These are phyloP conservation scores for Cerastis leucographa DNA, from an alignment of 2,888 invertebrate genomes.

Conservation along the genomic window DNA sequence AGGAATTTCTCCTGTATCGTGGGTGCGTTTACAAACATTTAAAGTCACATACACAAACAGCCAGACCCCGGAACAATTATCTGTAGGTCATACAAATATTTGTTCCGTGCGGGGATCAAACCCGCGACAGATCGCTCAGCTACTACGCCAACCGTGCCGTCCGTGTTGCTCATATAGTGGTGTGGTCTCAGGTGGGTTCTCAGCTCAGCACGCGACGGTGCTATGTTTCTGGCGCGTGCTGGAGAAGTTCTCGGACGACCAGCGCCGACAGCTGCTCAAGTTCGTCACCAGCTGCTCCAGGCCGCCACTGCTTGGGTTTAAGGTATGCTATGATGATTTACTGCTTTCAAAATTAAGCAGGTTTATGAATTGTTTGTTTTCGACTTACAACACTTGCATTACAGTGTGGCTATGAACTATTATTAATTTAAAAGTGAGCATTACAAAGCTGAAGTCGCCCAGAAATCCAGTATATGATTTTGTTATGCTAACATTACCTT, in stretches of 20 bases:
- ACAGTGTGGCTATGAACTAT: no score
- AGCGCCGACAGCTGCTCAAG: conserved; percentile 96
- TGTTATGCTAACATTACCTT: not conserved
- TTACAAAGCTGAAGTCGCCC: not conserved
- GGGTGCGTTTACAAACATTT: no score
- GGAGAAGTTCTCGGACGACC: conserved; percentile 94
- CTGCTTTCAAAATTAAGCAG: not conserved
- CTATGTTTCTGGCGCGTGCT: conserved; percentile 97
- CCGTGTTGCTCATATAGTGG: not conserved
- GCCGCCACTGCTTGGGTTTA: conserved; percentile 98
- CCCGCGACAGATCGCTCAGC: no score
- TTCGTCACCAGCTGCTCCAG: conserved; percentile 99
- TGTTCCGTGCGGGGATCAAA: no score
- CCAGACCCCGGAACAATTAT: no score
- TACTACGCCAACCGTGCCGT: no score
- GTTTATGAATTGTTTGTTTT: not conserved
- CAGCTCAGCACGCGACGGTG: conserved; percentile 95
- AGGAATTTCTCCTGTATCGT: no score
- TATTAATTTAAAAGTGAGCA: not conserved
- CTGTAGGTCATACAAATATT: no score
- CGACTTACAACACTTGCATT: no score
- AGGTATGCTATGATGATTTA: conserved; percentile 89
- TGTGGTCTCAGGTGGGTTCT: conserved; percentile 93
- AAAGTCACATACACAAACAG: no score
- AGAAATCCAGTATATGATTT: not conserved